phyloP scores from a whole-genome alignment of 2,888 invertebrate genomes.

The Nemapogon koenigi region DNA sequence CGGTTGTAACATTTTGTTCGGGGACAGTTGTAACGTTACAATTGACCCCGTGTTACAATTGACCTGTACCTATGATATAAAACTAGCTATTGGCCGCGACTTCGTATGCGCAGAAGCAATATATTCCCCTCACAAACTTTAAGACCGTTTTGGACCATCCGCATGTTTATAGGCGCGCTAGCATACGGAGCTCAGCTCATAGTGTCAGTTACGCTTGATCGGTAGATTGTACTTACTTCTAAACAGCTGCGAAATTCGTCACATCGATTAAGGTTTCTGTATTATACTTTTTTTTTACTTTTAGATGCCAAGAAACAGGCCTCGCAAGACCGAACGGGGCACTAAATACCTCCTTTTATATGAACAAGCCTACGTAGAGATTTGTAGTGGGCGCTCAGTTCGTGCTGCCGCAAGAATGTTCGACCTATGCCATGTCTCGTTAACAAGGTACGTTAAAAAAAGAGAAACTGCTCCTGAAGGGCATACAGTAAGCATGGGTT shows the following conservation, averaged over 20 bases:
- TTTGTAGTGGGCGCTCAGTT: not conserved
- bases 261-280: too few species aligned
- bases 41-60: conserved; percentile 5
- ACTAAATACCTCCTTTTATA: not conserved
- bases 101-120: not conserved
- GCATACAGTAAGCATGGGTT: not conserved
- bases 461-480: too few species aligned
- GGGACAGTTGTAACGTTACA: conserved; percentile 8
- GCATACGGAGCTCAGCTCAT: too few species aligned
- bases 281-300: not conserved
- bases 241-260: too few species aligned
- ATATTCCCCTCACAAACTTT: too few species aligned
- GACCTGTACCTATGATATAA: conserved; percentile 3
- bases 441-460: not conserved
- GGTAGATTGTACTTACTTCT: too few species aligned
- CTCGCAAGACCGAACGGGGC: not conserved
- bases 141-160: too few species aligned
- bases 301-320: not conserved
- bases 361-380: not conserved
- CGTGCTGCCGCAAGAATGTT: not conserved
- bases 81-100: too few species aligned
- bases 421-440: not conserved
- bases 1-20: conserved; percentile 5
- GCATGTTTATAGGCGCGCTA: too few species aligned
- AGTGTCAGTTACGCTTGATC: too few species aligned